Conservation (phyloP, 2,888 invertebrate genomes). For the Rhaphigaster nebulosa region DNA sequence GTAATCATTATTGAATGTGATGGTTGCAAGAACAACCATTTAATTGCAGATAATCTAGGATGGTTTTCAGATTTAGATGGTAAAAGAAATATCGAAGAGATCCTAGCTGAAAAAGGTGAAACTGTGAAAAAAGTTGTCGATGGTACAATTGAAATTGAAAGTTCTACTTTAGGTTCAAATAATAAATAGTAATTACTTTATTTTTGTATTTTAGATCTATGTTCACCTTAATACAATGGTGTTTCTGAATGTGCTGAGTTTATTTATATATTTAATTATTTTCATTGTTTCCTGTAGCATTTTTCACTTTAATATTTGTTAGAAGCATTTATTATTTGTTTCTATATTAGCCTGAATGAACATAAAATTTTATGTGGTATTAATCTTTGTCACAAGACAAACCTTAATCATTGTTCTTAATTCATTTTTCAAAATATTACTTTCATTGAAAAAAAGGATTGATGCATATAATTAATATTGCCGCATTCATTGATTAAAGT, state of each 20-base stretch:
- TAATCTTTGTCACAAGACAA: not conserved
- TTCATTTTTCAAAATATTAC: not conserved
- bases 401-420: not conserved
- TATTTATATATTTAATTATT: not conserved
- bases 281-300: not conserved
- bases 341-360: not conserved
- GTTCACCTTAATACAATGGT: not conserved
- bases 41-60: constrained; percentile 95
- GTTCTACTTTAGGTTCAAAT: not conserved
- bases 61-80: constrained; percentile 89
- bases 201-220: not conserved
- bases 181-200: not conserved
- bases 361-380: not conserved
- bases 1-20: constrained; percentile 93
- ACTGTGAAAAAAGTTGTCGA: constrained; percentile 71
- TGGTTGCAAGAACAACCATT: constrained; percentile 89
- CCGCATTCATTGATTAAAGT: not conserved
- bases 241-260: not conserved
- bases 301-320: not conserved
- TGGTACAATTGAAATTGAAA: constrained; percentile 42
- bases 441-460: too few species aligned
- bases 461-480: not conserved
- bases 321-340: not conserved
- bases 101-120: constrained; percentile 90
- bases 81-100: constrained; percentile 90